Base-by-base conservation (phyloP, 2,797 vertebrate genomes). In the Paedocypris micromegethes region DNA sequence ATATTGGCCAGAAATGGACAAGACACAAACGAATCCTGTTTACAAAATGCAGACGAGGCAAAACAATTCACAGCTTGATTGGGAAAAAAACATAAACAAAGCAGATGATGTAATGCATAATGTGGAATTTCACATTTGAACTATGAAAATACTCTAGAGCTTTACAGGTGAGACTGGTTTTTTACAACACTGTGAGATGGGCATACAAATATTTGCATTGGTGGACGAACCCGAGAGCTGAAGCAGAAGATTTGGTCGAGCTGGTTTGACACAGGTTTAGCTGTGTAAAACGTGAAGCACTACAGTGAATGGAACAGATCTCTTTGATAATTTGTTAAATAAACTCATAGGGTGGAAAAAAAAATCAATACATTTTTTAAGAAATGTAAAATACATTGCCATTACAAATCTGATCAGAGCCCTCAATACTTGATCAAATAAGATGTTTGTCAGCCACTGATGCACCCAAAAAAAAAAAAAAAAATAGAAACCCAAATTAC, bases 201-300 rank as follows among this genome's bases (percentile, higher is more conserved):
- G 46, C 41, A 44, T 46, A 58, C 44, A 69, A 55, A 46, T 4
- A 61, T 55, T 9, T 48, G 9, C 40, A 61, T 55, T 65, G 40
- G 39, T 64, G 58, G 50, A 62, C 56, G 57, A 73, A 68, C 40
- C 41, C 43, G 6, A 48, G 41, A 68, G 61, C 9, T 69, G 68
- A 74, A 72, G 59, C 68, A 77, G 78, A 70, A 76, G 79, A 81
- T 85, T 83, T 80, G 83, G 80, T 84, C 76, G 72, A 83, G 85
- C 84, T 86, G 83, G 79, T 83, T 80, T 68, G 76, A 63, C 76
- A 53, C 23, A 23, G 23, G 23, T 78, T 78, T 76, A 80, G 75
- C 80, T 64, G 75, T 70, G 68, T 54, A 66, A 72, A 78, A 74
- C 23, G 70, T 42, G 59, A 64, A 68, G 48, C 43, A 42, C 60